Evolutionary conservation across 2,888 invertebrate species (phyloP), one percentile per base, ranked within the genome.

Genomic region (Tubiluchus corallicola): DNA sequence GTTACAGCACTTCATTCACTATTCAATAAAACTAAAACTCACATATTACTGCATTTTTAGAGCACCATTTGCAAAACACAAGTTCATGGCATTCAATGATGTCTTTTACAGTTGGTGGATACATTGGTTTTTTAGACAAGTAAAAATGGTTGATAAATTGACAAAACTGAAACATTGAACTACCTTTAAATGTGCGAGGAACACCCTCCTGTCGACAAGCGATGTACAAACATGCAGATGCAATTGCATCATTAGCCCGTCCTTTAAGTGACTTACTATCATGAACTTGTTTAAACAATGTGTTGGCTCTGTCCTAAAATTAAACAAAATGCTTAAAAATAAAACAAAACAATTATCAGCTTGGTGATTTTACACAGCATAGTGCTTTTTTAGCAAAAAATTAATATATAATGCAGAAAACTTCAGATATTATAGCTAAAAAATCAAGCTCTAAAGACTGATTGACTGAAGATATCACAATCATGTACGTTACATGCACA

Each of bases 191-290:
- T 9, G 98, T 96, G 52, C 98, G 75, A 0, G 98, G 96, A 0
- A 98, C 98, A 3, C 92, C 90, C 65, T 98, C 98, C 58, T 98
- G 94, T 2, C 98, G 72, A 59, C 98, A 99, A 0, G 98, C 96
- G 50, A 99, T 98, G 64, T 98, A 99, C 20, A 99, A 71, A 64
- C 96, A 98, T 0, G 98, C 96, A 0, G 98, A 94, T 0, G 94
- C 92, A 55, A 98, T 96, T 0, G 98, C 96, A 64, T 98, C 96
- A 60, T 92, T 94, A 2, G 90, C 82, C 49, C 94, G 74, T 4
- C 94, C 92, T 67, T 92, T 92, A 38, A 94, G 68, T 59, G 87
- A 84, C 65, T 90, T 85, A 0, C 90, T 88, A 61, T 94, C 94
- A 56, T 92, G 90, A 0, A 94, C 59, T 53, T 98, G 92, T 68